Evolutionary conservation across 2,888 invertebrate genomes (phyloP), one percentile per base, ranked within the genome.

Genomic region (Aporophyla lueneburgensis): DNA sequence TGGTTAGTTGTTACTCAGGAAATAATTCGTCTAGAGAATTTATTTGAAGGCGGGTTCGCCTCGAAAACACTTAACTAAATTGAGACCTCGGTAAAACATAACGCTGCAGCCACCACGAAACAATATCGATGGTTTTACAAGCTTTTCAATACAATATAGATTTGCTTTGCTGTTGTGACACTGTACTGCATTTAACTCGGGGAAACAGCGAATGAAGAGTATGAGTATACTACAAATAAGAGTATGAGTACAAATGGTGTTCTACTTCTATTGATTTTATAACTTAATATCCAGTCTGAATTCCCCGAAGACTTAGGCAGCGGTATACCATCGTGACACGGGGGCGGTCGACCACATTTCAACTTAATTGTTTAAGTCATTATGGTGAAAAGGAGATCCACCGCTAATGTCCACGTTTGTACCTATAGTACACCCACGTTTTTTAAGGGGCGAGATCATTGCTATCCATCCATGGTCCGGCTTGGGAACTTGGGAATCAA

Each of bases 41-140:
- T 75, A 86, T 78, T 74, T 54, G 33, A 33, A 67, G 69, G 71
- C 27, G 61, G 70, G 53, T 73, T 54, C 43, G 24, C 27, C 43
- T 71, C 51, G 54, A 43, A 74, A 81, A 73, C 81, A 82, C 85
- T 76, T 83, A 76, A 53, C 62, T 33, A 76, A 85, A 88, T 86
- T 82, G 74, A 56, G 27, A 61, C 27, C 43, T 21, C 33, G 24
- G 71, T 72, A 70, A 80, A 74, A 84, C 27, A 76, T 59, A 78
- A 80, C 66, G 49, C 54, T 75, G 59, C 43, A 72, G 40, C 56
- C 14, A 65, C 56, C 61, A 59, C 51, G 27, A 46, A 73, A 69
- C 71, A 71, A 51, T 67, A 58, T 46, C 6, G n/a, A 63, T 67
- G 16, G 16, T 27, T 56, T 46, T 56, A 56, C 24, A 14, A 2